phyloP scores from a whole-genome alignment of 2,113 vertebrate genomes.

The Paradisaea rubra region DNA sequence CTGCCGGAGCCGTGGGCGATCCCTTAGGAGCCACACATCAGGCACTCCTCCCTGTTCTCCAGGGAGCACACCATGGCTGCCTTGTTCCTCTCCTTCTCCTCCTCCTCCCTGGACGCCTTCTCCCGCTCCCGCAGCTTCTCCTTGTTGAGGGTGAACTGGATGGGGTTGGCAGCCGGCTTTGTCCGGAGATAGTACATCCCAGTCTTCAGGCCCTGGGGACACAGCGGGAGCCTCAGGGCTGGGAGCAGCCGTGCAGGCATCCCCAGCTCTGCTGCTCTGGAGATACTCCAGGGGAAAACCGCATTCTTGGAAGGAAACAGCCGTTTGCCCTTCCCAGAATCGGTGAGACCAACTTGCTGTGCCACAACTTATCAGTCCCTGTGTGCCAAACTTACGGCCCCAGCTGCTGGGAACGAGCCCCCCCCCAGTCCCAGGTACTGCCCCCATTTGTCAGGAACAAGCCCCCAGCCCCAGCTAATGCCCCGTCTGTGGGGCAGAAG shows the following conservation, averaged over 20 bases:
- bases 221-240: fast-evolving
- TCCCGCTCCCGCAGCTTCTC: slow-evolving; percentile 84
- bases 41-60: slow-evolving; percentile 89
- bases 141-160: slow-evolving; percentile 96
- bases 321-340: fast-evolving
- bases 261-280: not conserved
- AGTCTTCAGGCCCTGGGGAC: slow-evolving; percentile 87
- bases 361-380: fast-evolving
- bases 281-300: fast-evolving
- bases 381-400: fast-evolving
- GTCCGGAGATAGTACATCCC: slow-evolving; percentile 97
- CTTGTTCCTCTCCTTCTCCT: slow-evolving; percentile 83
- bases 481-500: fast-evolving
- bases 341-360: fast-evolving
- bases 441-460: not conserved
- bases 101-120: slow-evolving; percentile 51
- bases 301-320: not conserved
- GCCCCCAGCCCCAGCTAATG: not conserved
- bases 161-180: slow-evolving; percentile 92
- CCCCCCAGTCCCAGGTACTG: not conserved
- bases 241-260: not conserved
- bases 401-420: fast-evolving
- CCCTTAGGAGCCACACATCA: slow-evolving; percentile 91
- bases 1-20: not conserved
- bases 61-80: slow-evolving; percentile 95